Conservation (phyloP, 2,113 vertebrate genomes). For the Gymnogyps californianus region DNA sequence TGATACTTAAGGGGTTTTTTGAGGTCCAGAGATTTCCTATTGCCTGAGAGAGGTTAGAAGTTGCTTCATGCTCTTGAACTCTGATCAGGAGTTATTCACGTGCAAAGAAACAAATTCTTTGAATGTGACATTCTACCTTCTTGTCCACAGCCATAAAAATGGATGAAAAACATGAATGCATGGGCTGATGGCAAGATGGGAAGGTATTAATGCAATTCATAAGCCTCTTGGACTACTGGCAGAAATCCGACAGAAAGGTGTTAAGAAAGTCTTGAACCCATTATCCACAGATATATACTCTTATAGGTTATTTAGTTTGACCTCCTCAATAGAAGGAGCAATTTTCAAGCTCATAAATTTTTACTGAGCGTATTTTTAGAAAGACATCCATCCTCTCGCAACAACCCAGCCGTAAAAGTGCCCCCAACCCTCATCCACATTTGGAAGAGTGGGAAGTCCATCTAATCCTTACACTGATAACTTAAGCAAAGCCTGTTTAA, state of each 20-base stretch:
- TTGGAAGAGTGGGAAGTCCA: background rate
- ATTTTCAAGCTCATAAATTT: background rate
- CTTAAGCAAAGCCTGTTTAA: background rate
- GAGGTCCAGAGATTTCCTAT: background rate
- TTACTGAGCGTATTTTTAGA: background rate
- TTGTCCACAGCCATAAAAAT: background rate
- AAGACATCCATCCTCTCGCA: background rate
- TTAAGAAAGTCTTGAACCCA: background rate
- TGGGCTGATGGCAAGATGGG: background rate
- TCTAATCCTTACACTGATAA: background rate
- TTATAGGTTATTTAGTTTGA: background rate
- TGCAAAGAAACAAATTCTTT: background rate
- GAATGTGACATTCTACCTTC: background rate
- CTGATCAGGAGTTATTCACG: background rate
- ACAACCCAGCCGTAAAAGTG: background rate
- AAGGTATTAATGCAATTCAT: background rate
- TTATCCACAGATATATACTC: background rate
- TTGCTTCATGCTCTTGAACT: background rate
- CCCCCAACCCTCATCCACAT: background rate
- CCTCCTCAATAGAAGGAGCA: background rate
- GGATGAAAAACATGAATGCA: background rate
- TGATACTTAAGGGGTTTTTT: rapidly evolving
- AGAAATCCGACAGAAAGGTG: background rate
- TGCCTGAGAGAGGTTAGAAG: background rate
- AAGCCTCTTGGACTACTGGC: background rate